These are phyloP conservation scores for Ennomos quercinarius DNA, from an alignment of 2,888 invertebrate species.

Conservation along the genomic window DNA sequence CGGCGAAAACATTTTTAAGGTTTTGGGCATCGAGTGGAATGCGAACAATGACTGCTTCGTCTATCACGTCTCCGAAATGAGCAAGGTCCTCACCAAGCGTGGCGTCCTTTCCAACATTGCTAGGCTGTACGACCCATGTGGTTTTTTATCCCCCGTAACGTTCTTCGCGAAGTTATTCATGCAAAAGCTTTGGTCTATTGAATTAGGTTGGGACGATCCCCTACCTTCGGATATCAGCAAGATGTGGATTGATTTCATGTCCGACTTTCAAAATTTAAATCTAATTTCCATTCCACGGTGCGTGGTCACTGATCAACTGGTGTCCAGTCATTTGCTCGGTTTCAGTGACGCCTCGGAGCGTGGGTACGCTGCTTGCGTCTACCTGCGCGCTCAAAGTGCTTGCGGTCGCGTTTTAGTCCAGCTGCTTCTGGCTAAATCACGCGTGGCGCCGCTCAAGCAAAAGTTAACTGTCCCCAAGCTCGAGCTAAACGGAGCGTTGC, in stretches of 20 bases:
- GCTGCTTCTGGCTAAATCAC: neutral
- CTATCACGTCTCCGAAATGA: neutral
- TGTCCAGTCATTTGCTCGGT: neutral
- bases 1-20: neutral
- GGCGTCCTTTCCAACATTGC: neutral
- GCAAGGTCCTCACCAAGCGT: neutral
- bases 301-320: too few relatives aligned
- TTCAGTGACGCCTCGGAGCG: slow-evolving; percentile 1
- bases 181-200: neutral
- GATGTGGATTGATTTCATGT: neutral
- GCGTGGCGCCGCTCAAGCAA: slow-evolving; percentile 2
- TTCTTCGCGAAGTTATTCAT: neutral
- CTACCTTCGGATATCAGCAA: neutral
- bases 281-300: too few relatives aligned
- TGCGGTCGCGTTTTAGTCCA: slow-evolving; percentile 2
- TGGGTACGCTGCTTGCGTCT: neutral
- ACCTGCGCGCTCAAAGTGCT: slow-evolving; percentile 1
- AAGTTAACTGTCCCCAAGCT: neutral
- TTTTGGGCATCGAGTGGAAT: neutral
- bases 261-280: neutral
- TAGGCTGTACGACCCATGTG: neutral
- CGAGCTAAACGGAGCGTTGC: neutral
- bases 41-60: neutral
- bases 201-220: neutral
- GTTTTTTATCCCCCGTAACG: neutral